A percentile compares a stretch with the other conserved stretches of the same genome.
Conservation (phyloP, 2,888 invertebrate species). For the Halictus ligatus region DNA sequence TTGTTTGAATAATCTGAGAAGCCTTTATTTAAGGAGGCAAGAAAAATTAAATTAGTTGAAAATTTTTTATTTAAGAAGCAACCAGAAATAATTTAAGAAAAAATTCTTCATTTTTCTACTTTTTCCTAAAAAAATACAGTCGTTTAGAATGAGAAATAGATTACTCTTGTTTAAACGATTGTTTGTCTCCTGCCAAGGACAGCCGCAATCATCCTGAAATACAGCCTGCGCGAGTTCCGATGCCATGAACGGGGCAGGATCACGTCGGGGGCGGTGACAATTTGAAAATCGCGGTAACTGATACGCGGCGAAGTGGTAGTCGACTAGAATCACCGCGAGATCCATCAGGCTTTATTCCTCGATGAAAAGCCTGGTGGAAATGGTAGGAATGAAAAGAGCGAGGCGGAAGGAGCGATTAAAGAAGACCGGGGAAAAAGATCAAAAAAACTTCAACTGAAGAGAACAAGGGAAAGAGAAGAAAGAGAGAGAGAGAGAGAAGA, state of each 20-base stretch:
- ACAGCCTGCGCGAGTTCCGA: neutral
- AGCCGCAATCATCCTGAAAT: neutral
- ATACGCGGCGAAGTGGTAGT: conserved; percentile 13
- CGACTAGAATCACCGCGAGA: conserved; percentile 34
- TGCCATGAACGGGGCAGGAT: neutral
- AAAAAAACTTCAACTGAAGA: neutral
- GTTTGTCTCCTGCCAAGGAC: neutral
- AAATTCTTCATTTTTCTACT: neutral
- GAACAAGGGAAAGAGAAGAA: neutral
- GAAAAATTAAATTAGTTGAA: neutral
- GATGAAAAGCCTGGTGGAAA: neutral
- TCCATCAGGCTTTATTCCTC: neutral
- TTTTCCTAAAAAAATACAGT: too few relatives aligned
- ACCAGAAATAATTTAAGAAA: neutral
- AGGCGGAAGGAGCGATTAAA: conserved; percentile 9
- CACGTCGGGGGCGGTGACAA: conserved; percentile 25
- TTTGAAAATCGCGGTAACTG: conserved; percentile 39
- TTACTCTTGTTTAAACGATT: neutral
- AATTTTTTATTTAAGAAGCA: neutral
- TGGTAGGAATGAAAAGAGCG: neutral
- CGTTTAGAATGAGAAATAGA: neutral
- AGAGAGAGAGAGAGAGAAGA: neutral
- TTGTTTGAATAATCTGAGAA: neutral
- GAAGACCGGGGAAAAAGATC: neutral
- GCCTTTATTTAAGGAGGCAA: fast-evolving